Base-by-base conservation (phyloP, 1,140 invertebrate genomes). In the Drosophila kohkoa region DNA sequence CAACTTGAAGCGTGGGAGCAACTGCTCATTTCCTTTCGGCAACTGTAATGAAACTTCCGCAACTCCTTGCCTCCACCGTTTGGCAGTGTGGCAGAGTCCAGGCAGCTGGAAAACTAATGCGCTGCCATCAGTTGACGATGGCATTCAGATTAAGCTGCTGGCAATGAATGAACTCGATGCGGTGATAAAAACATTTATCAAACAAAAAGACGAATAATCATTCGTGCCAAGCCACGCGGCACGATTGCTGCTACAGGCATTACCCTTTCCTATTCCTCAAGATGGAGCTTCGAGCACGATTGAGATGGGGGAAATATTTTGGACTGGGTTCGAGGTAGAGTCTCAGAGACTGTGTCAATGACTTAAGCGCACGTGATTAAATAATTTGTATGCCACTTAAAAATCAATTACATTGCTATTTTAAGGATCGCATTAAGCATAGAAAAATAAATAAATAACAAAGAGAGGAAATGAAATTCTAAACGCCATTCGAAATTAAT, bases 131-230 rank as follows among this genome's bases (percentile, higher is more conserved):
- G 90, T 90, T 89, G 91, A 86, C 76, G 82, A 91, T 89, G 90
- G 87, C 87, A 92, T 91, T 92, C 90, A 87, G 87, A 92, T 91
- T 92, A 91, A 92, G 91, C 91, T 87, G 79, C 81, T 85, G 83
- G 87, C 90, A 79, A 82, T 75, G 90, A 90, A 91, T 89, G 90
- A 92, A 92, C 90, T 92, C 85, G 82, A 88, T 91, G 90, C 88
- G 90, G 91, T 92, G 90, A 92, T 92, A 92, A 92, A 92, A 89
- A 80, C 80, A 92, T 92, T 92, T 81, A 92, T 92, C 90, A 89
- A 81, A 79, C 85, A 81, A 83, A 91, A 86, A 82, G 79, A 89
- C 71, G 85, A 90, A 90, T 90, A 86, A 89, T 89, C 86, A 83
- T 82, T 75, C 65, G 43, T 48, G 79, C 60, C 73, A 62, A 72